Conservation (phyloP, 2,797 vertebrate species). For the Lepilemur septentrionalis region DNA sequence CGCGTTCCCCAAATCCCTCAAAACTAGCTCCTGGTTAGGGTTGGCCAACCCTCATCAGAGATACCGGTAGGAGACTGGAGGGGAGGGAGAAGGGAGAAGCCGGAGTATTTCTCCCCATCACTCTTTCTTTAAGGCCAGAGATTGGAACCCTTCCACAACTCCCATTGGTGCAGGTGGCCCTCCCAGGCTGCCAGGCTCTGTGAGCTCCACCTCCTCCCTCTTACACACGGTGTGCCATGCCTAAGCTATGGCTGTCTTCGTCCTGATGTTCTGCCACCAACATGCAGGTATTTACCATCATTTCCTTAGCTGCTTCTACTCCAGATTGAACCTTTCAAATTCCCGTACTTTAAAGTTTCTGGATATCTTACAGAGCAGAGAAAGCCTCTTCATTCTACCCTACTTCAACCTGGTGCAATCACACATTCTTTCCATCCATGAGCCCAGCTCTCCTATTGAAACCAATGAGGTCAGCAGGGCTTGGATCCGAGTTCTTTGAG, state of each 20-base stretch:
- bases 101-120: neutral
- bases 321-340: neutral
- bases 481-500: neutral
- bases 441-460: neutral
- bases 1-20: neutral
- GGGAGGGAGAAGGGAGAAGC: neutral
- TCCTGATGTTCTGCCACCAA: neutral
- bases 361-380: neutral
- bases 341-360: neutral
- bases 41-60: neutral
- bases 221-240: neutral
- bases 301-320: neutral
- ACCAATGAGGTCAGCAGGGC: neutral
- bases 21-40: neutral
- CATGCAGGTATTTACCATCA: accelerated
- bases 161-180: neutral
- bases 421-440: neutral
- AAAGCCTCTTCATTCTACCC: neutral
- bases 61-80: neutral
- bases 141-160: neutral
- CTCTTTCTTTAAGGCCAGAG: neutral
- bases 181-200: neutral
- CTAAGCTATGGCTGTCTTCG: neutral
- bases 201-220: neutral
- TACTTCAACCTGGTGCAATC: neutral